These are phyloP conservation scores for Lagopus muta DNA, from an alignment of 2,113 vertebrate species.

Conservation along the genomic window DNA sequence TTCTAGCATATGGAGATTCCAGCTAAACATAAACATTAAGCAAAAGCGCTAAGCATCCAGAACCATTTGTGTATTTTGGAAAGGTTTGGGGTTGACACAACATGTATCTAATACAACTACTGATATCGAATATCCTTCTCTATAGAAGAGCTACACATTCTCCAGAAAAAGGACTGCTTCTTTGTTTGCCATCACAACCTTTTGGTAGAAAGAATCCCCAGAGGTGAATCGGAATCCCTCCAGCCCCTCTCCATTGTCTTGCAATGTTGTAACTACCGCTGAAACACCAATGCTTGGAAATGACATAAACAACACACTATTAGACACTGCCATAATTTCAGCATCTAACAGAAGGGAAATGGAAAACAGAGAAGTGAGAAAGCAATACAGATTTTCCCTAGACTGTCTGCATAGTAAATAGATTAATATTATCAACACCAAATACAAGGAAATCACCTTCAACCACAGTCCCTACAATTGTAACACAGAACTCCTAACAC, in stretches of 20 bases:
- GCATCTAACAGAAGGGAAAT: not conserved
- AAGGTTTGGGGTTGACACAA: not conserved
- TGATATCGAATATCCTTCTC: not conserved
- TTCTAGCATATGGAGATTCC: not conserved
- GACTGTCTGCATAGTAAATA: not conserved
- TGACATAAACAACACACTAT: not conserved
- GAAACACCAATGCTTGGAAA: not conserved
- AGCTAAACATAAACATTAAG: not conserved
- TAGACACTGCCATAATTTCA: not conserved
- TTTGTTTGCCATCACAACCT: not conserved
- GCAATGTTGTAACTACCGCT: not conserved
- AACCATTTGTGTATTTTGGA: not conserved
- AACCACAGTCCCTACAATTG: not conserved
- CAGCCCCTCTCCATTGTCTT: not conserved
- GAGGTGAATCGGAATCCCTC: not conserved
- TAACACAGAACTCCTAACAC: not conserved
- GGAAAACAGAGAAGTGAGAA: not conserved
- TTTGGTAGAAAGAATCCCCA: not conserved
- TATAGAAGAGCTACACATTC: not conserved
- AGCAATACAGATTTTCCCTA: not conserved
- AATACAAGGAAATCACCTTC: not conserved
- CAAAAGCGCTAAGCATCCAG: not conserved
- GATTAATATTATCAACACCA: not conserved
- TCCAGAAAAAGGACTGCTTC: not conserved
- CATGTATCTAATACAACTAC: not conserved